Base-by-base conservation (phyloP, 2,113 vertebrate genomes). In the Rhinoderma darwinii region DNA sequence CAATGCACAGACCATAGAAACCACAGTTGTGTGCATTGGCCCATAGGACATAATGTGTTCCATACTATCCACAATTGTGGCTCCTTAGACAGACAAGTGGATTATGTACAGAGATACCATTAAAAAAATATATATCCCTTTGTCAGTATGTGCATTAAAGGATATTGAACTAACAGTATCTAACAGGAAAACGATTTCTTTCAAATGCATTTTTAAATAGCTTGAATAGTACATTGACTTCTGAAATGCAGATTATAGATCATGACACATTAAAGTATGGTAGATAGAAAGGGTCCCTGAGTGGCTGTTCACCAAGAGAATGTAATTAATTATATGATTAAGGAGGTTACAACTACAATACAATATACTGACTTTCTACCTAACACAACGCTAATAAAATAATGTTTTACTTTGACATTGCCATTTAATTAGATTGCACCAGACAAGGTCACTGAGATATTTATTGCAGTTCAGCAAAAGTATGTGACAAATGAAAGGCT, bases 381-480 rank as follows among this genome's bases (percentile, higher is more conserved):
- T 74, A 73, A 82, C 78, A 87, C 68, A 87, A 87, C 74, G 78
- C 78, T 82, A 87, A 87, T 82, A 87, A 87, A 82, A 82, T 87
- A 87, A 87, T 87, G 85, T 73, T 82, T 82, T 87, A 87, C 86
- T 82, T 75, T 87, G 86, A 87, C 86, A 87, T 87, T 82, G 78
- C 86, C 86, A 82, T 87, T 87, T 87, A 82, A 82, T 87, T 87
- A 82, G 54, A 87, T 68, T 63, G 78, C 37, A 82, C 41, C 59
- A 87, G 85, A 87, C 86, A 87, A 87, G 86, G 86, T 87, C 86
- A 82, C 72, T 87, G 30, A 32, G 86, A 87, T 87, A 82, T 87
- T 87, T 87, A 87, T 74, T 87, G 78, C 86, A 81, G 78, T 82
- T 87, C 66, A 82, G 68, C 66, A 82, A 82, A 87, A 87, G 44